Evolutionary conservation across 1,140 invertebrate genomes (phyloP), one percentile per base, ranked within the genome.

Genomic region (Mya arenaria): DNA sequence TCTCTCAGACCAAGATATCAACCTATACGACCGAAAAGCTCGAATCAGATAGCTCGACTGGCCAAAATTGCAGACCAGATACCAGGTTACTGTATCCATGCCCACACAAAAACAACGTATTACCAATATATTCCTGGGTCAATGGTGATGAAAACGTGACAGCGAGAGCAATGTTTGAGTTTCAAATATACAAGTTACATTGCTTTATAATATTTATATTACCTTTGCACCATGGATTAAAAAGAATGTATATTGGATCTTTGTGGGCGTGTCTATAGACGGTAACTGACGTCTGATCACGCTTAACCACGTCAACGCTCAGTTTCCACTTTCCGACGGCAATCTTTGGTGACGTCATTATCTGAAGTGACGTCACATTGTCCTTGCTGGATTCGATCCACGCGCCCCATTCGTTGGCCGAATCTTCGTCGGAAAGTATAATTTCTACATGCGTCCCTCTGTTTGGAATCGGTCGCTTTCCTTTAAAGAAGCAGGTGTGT

Each of bases 141-240:
- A n/a, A n/a, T n/a, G n/a, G n/a, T n/a, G n/a, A n/a, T n/a, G n/a
- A n/a, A n/a, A n/a, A n/a, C n/a, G n/a, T n/a, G n/a, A n/a, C n/a
- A n/a, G n/a, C n/a, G n/a, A n/a, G n/a, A n/a, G n/a, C n/a, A n/a
- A n/a, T n/a, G n/a, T n/a, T n/a, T n/a, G n/a, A n/a, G n/a, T n/a
- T n/a, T n/a, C n/a, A n/a, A n/a, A n/a, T n/a, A n/a, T n/a, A n/a
- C n/a, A n/a, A n/a, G n/a, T n/a, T n/a, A n/a, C n/a, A n/a, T n/a
- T n/a, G n/a, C n/a, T n/a, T n/a, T n/a, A n/a, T n/a, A n/a, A n/a
- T n/a, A n/a, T n/a, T n/a, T n/a, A 23, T 52, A 10, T 56, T 92
- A 96, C 96, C 95, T 94, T 95, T 95, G 83, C 95, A 93, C 96
- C 96, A 98, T 15, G 97, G 96, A 94, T 99, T 99, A 87, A 97